These are phyloP conservation scores for Salarias fasciatus DNA, from an alignment of 2,797 vertebrate species.

Conservation along the genomic window DNA sequence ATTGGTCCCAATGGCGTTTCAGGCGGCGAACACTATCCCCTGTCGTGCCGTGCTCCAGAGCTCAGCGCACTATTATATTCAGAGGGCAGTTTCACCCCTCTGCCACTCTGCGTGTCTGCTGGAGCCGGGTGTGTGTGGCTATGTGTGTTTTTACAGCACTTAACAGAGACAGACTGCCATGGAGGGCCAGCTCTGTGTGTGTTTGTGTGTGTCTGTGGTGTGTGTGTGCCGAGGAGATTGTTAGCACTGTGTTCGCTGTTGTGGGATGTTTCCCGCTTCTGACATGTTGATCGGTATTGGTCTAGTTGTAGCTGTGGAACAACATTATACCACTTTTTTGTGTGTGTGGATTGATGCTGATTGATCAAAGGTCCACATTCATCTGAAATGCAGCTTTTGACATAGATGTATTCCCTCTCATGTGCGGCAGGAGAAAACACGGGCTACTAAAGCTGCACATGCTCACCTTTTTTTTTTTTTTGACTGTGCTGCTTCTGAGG, in stretches of 20 bases:
- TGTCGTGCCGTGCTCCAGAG: constrained; percentile 53
- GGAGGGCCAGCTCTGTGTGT: constrained; percentile 12
- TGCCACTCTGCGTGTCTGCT: constrained; percentile 26
- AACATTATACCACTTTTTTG: not conserved
- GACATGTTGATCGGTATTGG: constrained; percentile 18
- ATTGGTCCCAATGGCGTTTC: constrained; percentile 77
- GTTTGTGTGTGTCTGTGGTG: constrained; percentile 24
- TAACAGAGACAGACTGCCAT: constrained; percentile 11
- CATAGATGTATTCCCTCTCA: too few species aligned
- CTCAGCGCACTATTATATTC: constrained; percentile 44
- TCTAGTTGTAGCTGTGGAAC: not conserved
- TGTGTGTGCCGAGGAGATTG: constrained; percentile 3
- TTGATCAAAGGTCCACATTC: not conserved
- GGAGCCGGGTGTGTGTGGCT: constrained; percentile 9
- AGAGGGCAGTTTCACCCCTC: constrained; percentile 41
- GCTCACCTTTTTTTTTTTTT: constrained; percentile 21
- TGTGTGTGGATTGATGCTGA: not conserved
- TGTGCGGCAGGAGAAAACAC: constrained; percentile 1
- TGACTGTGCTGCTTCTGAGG: not conserved
- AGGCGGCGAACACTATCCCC: constrained; percentile 52
- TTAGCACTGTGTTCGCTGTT: constrained; percentile 1
- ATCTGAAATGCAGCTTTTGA: not conserved
- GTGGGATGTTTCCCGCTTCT: not conserved
- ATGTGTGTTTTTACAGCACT: constrained; percentile 38
- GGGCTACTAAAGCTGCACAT: constrained; percentile 11